phyloP scores from a whole-genome alignment of 1,140 invertebrate genomes.

The Tribolium madens region DNA sequence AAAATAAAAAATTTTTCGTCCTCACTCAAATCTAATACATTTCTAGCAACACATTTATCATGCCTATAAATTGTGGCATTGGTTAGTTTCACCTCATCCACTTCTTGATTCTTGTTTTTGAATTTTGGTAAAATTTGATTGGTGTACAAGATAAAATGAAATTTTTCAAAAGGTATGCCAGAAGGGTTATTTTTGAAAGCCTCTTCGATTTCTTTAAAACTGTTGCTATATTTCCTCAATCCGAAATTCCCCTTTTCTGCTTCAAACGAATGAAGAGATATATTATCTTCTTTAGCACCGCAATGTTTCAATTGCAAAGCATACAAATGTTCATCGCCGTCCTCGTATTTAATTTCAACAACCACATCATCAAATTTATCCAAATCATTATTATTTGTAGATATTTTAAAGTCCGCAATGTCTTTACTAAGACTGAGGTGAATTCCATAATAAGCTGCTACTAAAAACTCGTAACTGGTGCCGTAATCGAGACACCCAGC shows the following conservation, averaged over 20 bases:
- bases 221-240: not conserved
- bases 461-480: conserved; percentile 1
- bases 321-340: conserved; percentile 3
- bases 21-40: not conserved
- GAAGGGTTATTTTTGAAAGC: not conserved
- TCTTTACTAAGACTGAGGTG: not conserved
- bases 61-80: not conserved
- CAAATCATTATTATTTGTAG: conserved; percentile 13
- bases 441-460: conserved; percentile 10
- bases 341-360: not conserved
- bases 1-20: not conserved
- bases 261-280: not conserved
- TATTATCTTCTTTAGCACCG: not conserved
- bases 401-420: not conserved
- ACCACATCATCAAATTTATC: conserved; percentile 10
- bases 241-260: not conserved
- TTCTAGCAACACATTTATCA: not conserved
- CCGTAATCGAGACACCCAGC: not conserved
- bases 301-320: conserved; percentile 7
- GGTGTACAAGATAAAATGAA: conserved; percentile 14
- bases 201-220: not conserved
- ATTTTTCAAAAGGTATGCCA: conserved; percentile 6
- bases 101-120: not conserved
- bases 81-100: not conserved
- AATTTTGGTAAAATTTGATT: not conserved